A percentile compares a stretch with the other conserved stretches of the same genome.
phyloP scores from a whole-genome alignment of 2,113 vertebrate genomes.

The Oreotrochilus melanogaster region DNA sequence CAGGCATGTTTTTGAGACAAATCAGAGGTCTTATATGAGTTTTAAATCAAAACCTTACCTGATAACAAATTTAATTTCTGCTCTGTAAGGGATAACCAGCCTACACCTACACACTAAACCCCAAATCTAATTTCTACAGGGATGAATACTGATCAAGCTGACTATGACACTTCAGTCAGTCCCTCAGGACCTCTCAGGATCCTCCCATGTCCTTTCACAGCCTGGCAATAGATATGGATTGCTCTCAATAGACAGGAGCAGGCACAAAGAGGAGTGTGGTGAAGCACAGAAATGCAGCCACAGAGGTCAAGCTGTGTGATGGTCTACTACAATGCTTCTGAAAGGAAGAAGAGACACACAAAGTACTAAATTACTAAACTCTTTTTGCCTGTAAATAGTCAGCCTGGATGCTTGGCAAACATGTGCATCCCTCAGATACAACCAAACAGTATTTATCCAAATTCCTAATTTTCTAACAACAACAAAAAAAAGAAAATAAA shows the following conservation, averaged over 20 bases:
- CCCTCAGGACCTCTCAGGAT: not conserved
- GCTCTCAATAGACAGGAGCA: not conserved
- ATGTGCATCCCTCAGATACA: not conserved
- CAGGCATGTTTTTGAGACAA: not conserved
- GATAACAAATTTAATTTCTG: not conserved
- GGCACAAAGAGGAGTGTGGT: fast-evolving
- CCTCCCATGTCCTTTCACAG: no score
- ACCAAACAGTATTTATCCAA: not conserved
- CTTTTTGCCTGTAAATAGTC: not conserved
- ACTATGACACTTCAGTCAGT: no score
- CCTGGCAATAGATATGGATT: fast-evolving
- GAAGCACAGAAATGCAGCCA: no score
- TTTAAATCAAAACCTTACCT: not conserved
- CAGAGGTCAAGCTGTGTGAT: fast-evolving
- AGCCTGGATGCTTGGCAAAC: not conserved
- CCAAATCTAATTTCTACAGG: not conserved
- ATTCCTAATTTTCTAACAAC: not conserved
- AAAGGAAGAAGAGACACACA: not conserved
- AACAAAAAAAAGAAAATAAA: not conserved
- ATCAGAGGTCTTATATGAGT: not conserved
- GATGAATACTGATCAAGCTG: not conserved
- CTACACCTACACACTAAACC: not conserved
- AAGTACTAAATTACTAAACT: not conserved
- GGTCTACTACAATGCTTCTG: fast-evolving
- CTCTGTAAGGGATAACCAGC: not conserved